Evolutionary conservation across 2,113 vertebrate genomes (phyloP).

Genomic region (Parus major): DNA sequence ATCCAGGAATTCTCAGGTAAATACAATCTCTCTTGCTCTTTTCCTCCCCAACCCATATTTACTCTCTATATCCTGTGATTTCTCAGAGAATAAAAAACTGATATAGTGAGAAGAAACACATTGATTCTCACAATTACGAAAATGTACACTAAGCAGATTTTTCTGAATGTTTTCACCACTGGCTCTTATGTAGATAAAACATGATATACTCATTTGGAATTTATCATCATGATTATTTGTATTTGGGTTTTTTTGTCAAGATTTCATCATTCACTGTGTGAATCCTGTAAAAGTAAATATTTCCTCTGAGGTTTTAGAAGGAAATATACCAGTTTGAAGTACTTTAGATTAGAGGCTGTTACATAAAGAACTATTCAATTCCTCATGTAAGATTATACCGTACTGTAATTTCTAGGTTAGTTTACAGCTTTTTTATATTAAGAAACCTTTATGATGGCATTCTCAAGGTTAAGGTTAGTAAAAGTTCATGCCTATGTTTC

Average conservation of each 20-base stretch:
- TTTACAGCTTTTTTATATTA: neutral
- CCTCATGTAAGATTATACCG: neutral
- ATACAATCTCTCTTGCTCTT: neutral
- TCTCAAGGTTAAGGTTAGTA: neutral
- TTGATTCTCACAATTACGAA: neutral
- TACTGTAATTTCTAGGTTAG: neutral
- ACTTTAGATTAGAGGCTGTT: neutral
- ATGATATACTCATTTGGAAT: neutral
- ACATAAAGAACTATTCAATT: neutral
- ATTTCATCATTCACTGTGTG: neutral
- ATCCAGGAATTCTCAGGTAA: constrained; percentile 85
- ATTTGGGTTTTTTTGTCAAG: neutral
- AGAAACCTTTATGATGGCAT: neutral
- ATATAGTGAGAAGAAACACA: neutral
- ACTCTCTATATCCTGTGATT: neutral
- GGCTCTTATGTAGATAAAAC: neutral
- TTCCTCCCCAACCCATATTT: neutral
- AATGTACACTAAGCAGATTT: neutral
- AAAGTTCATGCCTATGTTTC: neutral
- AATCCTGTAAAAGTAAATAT: neutral
- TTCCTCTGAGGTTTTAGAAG: neutral
- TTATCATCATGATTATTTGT: constrained; percentile 5
- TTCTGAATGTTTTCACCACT: neutral
- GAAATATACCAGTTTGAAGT: neutral
- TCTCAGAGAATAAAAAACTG: neutral